A percentile compares a stretch with the other conserved stretches of the same genome.
Conservation (phyloP, 2,797 vertebrate species). For the Danio choprae region DNA sequence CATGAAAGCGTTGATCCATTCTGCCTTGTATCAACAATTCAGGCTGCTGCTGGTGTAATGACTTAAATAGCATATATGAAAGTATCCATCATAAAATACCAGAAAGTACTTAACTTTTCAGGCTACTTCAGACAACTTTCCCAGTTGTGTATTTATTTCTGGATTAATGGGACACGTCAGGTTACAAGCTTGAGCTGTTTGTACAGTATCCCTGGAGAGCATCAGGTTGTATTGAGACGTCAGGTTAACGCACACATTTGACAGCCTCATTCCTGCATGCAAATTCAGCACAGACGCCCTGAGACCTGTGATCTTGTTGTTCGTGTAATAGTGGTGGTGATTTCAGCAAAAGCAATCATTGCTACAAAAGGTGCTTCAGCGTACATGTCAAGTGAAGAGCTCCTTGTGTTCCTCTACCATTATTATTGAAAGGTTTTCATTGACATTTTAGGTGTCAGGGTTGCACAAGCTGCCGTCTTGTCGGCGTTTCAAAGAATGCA, state of each 20-base stretch:
- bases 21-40: too few relatives aligned
- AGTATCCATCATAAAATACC: too few relatives aligned
- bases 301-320: slow-evolving; percentile 46
- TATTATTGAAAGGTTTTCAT: slow-evolving; percentile 48
- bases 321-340: slow-evolving; percentile 32
- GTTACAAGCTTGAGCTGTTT: slow-evolving; percentile 40
- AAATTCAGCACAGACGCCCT: slow-evolving; percentile 25
- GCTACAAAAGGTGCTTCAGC: slow-evolving; percentile 30
- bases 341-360: slow-evolving; percentile 47
- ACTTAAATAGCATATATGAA: too few relatives aligned
- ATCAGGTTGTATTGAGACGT: slow-evolving; percentile 20
- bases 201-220: slow-evolving; percentile 22
- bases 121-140: background rate
- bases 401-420: slow-evolving; percentile 29
- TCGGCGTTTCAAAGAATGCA: slow-evolving; percentile 38
- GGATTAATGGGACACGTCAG: slow-evolving; percentile 7
- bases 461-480: slow-evolving; percentile 35
- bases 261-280: slow-evolving; percentile 35
- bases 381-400: slow-evolving; percentile 10
- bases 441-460: slow-evolving; percentile 35
- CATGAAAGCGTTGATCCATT: too few relatives aligned
- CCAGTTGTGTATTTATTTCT: background rate
- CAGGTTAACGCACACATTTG: slow-evolving; percentile 4
- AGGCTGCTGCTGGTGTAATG: too few relatives aligned
- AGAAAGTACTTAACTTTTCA: slow-evolving; percentile 36